Evolutionary conservation across 2,888 invertebrate species (phyloP), one percentile per base, ranked within the genome.

Genomic region (Limnephilus auricula): DNA sequence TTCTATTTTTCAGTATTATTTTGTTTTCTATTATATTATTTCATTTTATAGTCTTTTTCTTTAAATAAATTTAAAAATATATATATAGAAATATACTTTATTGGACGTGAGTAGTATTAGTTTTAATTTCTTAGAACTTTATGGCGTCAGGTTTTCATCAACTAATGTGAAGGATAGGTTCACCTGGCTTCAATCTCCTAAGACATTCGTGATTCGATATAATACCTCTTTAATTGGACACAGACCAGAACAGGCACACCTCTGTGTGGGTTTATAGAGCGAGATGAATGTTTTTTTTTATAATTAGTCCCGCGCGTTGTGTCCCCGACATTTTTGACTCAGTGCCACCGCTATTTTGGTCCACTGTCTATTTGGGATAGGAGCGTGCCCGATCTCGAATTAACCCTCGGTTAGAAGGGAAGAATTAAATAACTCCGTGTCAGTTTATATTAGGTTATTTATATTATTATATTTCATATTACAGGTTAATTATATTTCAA

Each of bases 251-350:
- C 80, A 32, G 15, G 18, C 32, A 31, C 30, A 80, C 32, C 80
- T 80, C 37, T 85, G 30, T 34, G 31, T 78, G 89, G 87, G 91
- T 91, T 86, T 82, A 91, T 91, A 90, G 91, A 89, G 89, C 89
- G 65, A 65, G 65, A 65, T 65, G 65, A 25, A 65, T 65, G 65
- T 65, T 65, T 65, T 65, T 91, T 89, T 91, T 90, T 92, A 92
- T 89, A 92, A 92, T 92, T 92, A 92, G 91, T 85, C 79, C 15
- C 31, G 65, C 37, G 87, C 79, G 65, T 31, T 50, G 92, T 92
- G 92, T 92, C 92, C 92, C 92, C 92, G 92, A 92, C 92, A 92
- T 92, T 92, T 78, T 92, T 92, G 92, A 92, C 31, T 88, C 90
- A 50, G 85, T 88, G 92, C 92, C 92, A 91, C 37, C 82, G 83